Evolutionary conservation across 53 echinoderm and acorn worm genomes (phyloP).

Genomic region (Echinometra lucunter): DNA sequence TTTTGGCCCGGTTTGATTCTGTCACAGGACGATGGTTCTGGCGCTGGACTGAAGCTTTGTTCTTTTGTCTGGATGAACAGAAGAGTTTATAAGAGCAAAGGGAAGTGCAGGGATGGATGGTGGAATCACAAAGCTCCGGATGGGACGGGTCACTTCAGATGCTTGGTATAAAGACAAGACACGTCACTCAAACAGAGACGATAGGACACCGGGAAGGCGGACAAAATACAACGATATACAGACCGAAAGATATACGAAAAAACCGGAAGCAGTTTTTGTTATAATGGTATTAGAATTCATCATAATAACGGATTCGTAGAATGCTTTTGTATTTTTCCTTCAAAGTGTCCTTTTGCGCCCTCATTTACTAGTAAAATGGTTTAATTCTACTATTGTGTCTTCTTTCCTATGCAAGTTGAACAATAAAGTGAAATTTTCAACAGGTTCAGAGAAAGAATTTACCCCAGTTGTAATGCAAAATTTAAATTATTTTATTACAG

Average conservation of each 20-base stretch:
- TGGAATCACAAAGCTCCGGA: constrained; percentile 20
- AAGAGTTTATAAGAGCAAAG: background rate
- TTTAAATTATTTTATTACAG: no score
- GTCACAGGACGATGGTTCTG: background rate
- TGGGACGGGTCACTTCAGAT: constrained; percentile 53
- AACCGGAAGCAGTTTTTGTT: background rate
- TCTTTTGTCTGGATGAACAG: constrained; percentile 10
- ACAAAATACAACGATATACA: background rate
- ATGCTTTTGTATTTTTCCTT: no score
- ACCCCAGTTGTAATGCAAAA: no score
- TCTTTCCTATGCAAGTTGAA: no score
- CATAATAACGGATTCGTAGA: no score
- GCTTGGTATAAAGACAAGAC: background rate
- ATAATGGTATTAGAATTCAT: no score
- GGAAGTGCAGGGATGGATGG: background rate
- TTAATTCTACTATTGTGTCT: no score
- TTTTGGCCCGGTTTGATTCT: background rate
- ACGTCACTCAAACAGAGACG: constrained; percentile 51
- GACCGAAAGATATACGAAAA: background rate
- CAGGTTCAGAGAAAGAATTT: no score
- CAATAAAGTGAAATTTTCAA: no score
- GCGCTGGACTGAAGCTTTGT: constrained; percentile 14
- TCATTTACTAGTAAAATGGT: no score
- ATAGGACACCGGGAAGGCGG: background rate
- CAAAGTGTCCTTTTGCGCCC: no score